These are phyloP conservation scores for Corydoras sp. DNA, from an alignment of 2,113 vertebrate genomes.

Conservation along the genomic window DNA sequence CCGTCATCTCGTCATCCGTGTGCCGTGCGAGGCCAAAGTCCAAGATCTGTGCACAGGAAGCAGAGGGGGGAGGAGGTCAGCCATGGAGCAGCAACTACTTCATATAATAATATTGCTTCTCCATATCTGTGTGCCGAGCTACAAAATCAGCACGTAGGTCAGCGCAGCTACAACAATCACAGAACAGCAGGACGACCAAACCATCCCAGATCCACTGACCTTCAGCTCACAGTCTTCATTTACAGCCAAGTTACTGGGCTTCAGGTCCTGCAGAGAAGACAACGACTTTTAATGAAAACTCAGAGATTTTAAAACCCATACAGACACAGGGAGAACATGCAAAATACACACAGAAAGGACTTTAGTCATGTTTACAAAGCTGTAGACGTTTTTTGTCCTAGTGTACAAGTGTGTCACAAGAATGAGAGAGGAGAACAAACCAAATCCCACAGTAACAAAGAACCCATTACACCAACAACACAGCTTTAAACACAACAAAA, in stretches of 20 bases:
- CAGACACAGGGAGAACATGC: too few species aligned
- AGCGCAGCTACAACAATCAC: neutral
- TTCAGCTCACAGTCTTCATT: constrained; percentile 74
- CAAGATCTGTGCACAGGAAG: constrained; percentile 60
- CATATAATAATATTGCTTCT: neutral
- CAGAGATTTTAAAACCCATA: too few species aligned
- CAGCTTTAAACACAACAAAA: neutral
- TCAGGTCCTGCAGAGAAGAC: constrained; percentile 61
- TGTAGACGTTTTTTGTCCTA: too few species aligned
- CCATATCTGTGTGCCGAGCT: neutral
- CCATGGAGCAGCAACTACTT: neutral
- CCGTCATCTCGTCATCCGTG: constrained; percentile 74
- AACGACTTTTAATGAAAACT: too few species aligned
- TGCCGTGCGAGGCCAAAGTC: constrained; percentile 77
- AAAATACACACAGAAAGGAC: too few species aligned
- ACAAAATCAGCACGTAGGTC: neutral
- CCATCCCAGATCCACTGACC: constrained; percentile 39
- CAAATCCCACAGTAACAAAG: too few species aligned
- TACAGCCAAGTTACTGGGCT: constrained; percentile 71
- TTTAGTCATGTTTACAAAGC: too few species aligned
- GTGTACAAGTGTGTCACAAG: neutral
- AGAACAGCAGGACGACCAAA: neutral
- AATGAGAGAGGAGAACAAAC: too few species aligned
- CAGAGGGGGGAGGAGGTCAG: neutral
- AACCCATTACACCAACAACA: too few species aligned